Percentiles rank a stretch among this genome's conserved stretches.
These are phyloP conservation scores for Brachypteracias leptosomus DNA, from an alignment of 2,113 vertebrate species.

Conservation along the genomic window DNA sequence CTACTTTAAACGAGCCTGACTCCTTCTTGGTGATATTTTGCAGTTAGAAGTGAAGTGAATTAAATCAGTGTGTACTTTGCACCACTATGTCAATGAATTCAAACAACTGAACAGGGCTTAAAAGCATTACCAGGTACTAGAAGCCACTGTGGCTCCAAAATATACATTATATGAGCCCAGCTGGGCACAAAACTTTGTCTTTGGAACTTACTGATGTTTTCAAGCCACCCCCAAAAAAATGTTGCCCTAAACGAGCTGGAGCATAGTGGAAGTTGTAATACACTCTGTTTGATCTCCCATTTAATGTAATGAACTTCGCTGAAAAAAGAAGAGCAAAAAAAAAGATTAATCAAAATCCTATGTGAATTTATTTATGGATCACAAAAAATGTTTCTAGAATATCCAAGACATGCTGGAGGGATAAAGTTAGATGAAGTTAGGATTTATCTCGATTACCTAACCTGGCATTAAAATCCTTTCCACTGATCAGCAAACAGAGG, in stretches of 20 bases:
- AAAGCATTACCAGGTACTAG: neutral
- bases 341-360: slow-evolving; percentile 62
- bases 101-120: neutral
- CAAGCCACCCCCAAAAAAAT: neutral
- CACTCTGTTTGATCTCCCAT: slow-evolving; percentile 21
- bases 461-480: slow-evolving; percentile 70
- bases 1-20: neutral
- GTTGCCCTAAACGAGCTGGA: neutral
- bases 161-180: neutral
- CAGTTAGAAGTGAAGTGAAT: neutral
- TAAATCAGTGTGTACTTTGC: neutral
- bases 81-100: neutral
- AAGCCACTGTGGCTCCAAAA: neutral
- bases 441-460: slow-evolving; percentile 72
- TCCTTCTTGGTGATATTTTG: neutral
- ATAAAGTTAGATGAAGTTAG: slow-evolving; percentile 70
- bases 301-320: slow-evolving; percentile 39
- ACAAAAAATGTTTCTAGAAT: slow-evolving; percentile 66
- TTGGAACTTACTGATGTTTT: neutral
- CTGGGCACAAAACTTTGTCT: neutral
- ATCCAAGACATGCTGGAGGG: slow-evolving; percentile 61
- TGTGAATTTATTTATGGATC: slow-evolving; percentile 67
- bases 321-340: slow-evolving; percentile 15
- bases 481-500: slow-evolving; percentile 69
- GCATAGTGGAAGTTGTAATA: neutral